These are phyloP conservation scores for Rhabdomys pumilio DNA, from an alignment of 2,797 vertebrate species.

Conservation along the genomic window DNA sequence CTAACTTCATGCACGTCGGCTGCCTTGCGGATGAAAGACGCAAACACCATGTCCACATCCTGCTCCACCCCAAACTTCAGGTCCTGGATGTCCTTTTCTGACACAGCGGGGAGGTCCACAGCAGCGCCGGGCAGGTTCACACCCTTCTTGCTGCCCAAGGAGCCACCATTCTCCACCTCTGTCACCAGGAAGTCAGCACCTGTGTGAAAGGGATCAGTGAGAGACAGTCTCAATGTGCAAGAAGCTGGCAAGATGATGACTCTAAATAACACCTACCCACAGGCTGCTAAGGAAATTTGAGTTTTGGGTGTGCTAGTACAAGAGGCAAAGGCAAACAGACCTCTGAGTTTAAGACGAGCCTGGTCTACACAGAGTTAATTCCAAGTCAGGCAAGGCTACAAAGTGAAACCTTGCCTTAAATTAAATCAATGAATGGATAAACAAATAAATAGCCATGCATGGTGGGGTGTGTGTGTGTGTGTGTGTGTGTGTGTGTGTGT, in stretches of 20 bases:
- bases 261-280: too few species aligned
- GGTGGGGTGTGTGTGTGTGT: neutral
- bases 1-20: slow-evolving; percentile 96
- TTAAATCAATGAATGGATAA: neutral
- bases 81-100: slow-evolving; percentile 96
- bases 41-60: slow-evolving; percentile 98
- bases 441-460: neutral
- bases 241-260: neutral
- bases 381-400: neutral
- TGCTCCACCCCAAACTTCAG: slow-evolving; percentile 96
- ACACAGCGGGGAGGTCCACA: slow-evolving; percentile 97
- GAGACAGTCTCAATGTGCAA: accelerated
- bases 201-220: slow-evolving; percentile 78
- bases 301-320: neutral
- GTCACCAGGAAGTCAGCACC: slow-evolving; percentile 94
- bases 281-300: neutral
- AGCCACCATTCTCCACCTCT: slow-evolving; percentile 96
- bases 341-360: neutral
- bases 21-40: slow-evolving; percentile 99
- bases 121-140: slow-evolving; percentile 98
- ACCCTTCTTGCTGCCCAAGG: slow-evolving; percentile 98
- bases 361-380: neutral
- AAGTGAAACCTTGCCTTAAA: neutral
- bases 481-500: too few species aligned
- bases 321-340: neutral